Conservation (phyloP, 2,113 vertebrate genomes). For the Erinaceus europaeus region DNA sequence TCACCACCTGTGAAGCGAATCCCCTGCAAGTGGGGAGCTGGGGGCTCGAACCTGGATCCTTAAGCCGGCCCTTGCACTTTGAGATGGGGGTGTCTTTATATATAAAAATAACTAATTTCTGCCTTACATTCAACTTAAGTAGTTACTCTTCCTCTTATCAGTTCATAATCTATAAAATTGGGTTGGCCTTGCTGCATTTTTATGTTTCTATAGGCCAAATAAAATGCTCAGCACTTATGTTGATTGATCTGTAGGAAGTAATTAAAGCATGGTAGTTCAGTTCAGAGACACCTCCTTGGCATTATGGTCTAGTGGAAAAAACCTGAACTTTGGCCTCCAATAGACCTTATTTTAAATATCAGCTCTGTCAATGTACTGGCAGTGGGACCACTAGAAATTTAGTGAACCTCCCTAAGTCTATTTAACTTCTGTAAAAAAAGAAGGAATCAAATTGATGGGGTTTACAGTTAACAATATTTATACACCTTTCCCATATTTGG, state of each 20-base stretch:
- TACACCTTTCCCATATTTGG: no score
- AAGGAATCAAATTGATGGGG: no score
- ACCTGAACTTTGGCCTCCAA: not conserved
- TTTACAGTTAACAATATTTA: no score
- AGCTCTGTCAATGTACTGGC: not conserved
- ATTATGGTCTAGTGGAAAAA: not conserved
- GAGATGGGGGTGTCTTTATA: no score
- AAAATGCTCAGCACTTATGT: not conserved
- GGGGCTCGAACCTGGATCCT: no score
- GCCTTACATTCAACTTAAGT: not conserved
- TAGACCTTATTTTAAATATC: not conserved
- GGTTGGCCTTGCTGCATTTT: not conserved
- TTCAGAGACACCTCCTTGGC: not conserved
- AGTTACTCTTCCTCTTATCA: constrained; percentile 1
- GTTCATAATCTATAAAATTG: not conserved
- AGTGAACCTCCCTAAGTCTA: not conserved
- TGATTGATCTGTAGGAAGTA: not conserved
- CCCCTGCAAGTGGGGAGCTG: no score
- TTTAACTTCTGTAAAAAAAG: not conserved
- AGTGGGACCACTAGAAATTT: not conserved
- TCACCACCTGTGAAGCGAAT: no score
- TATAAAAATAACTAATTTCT: not conserved
- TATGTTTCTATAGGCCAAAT: constrained; percentile 1
- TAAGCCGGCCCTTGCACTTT: no score
- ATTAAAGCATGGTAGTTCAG: constrained; percentile 1